Evolutionary conservation across 2,888 invertebrate genomes (phyloP), one percentile per base, ranked within the genome.

Genomic region (Amiota mariae): DNA sequence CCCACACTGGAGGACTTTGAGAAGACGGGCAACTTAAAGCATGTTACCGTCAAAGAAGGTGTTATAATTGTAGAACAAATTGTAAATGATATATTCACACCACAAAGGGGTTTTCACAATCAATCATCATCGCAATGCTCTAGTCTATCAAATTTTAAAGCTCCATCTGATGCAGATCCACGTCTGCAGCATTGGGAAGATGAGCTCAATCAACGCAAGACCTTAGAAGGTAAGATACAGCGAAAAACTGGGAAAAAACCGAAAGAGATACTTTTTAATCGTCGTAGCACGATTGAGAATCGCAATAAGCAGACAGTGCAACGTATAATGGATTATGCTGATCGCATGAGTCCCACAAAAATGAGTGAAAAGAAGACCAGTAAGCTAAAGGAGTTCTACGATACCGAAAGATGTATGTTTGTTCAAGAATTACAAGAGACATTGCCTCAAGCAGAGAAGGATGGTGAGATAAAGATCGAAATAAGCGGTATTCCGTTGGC

Each of bases 141-240:
- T 9, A 10, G 8, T 8, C 6, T 4, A n/a, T 36, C 4, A n/a
- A 13, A 68, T 13, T 2, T 67, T 75, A 11, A 49, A n/a, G 49
- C 77, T 46, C 9, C 79, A 64, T n/a, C 77, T 72, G 73, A 76
- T 68, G 81, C 80, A 78, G 88, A 88, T 57, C 80, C 75, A 4
- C 86, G 88, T 0, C 77, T 88, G 0, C 77, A 81, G 67, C 76
- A 78, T 9, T 88, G 88, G 88, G 78, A 82, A n/a, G 70, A 83
- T 18, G 76, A 77, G 8, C 59, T 88, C 8, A 70, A 74, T 6
- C 80, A 86, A 13, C 84, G 88, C 1, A 63, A 76, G 0, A 12
- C 56, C 6, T 57, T 87, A 9, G 82, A 82, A 47, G 0, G 9
- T 0, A 79, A 75, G 70, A 88, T 88, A 15, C 49, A 15, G 8